Conservation (phyloP, 2,797 vertebrate genomes). For the Malurus splendens region DNA sequence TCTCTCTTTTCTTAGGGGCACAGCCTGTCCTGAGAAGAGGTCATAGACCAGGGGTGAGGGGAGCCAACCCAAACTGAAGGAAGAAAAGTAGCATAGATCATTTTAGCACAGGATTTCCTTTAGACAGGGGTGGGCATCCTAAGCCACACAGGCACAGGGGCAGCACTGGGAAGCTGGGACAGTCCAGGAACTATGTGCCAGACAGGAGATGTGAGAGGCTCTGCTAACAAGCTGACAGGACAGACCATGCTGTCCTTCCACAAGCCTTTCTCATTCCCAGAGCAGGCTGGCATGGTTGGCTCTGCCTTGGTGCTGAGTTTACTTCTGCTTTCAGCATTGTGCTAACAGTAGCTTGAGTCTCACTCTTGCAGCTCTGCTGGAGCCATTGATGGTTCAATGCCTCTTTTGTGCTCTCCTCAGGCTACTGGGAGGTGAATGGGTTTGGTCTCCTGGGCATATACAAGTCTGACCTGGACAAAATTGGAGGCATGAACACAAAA, state of each 20-base stretch:
- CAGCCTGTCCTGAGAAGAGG: neutral
- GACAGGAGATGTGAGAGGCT: neutral
- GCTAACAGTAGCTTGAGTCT: neutral
- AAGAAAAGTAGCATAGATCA: neutral
- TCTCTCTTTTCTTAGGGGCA: neutral
- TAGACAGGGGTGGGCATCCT: neutral
- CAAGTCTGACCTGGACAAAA: conserved; percentile 88
- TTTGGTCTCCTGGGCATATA: conserved; percentile 94
- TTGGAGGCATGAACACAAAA: conserved; percentile 94
- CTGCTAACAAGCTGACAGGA: neutral
- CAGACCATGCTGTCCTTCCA: neutral
- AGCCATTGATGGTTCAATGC: neutral
- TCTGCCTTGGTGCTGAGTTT: neutral
- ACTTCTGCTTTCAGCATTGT: neutral
- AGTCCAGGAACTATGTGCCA: neutral
- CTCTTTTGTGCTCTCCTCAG: conserved; percentile 61
- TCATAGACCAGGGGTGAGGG: neutral
- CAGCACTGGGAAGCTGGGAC: neutral
- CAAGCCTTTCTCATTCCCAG: neutral
- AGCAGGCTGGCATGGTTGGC: neutral
- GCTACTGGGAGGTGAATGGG: conserved; percentile 95
- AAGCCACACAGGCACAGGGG: neutral
- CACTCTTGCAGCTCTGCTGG: neutral
- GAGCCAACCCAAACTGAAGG: neutral
- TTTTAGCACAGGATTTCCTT: neutral